A percentile compares a stretch with the other conserved stretches of the same genome.
Conservation (phyloP, 2,797 vertebrate genomes). For the Megalops cyprinoides region DNA sequence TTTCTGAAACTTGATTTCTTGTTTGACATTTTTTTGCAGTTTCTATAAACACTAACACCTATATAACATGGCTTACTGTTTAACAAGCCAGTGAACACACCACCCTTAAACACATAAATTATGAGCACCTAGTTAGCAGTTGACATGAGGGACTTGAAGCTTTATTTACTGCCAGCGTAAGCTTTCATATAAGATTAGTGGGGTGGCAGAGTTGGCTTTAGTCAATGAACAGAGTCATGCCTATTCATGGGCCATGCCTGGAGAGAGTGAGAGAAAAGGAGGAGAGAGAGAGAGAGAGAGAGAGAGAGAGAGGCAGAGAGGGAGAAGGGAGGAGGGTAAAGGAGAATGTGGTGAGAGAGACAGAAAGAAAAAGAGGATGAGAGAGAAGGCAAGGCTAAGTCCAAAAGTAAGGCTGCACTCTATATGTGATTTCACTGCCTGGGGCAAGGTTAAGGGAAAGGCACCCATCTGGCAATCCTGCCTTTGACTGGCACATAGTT, state of each 20-base stretch:
- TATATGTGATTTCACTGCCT: slow-evolving; percentile 78
- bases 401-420: slow-evolving; percentile 73
- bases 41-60: slow-evolving; percentile 85
- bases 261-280: slow-evolving; percentile 39
- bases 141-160: slow-evolving; percentile 69
- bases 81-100: slow-evolving; percentile 63
- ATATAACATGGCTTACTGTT: slow-evolving; percentile 74
- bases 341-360: background rate
- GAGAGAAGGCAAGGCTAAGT: slow-evolving; percentile 20
- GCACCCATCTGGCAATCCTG: slow-evolving; percentile 82
- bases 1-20: slow-evolving; percentile 72
- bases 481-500: slow-evolving; percentile 85
- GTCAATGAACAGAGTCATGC: slow-evolving; percentile 69
- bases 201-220: slow-evolving; percentile 67
- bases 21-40: slow-evolving; percentile 78
- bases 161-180: slow-evolving; percentile 72
- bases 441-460: slow-evolving; percentile 81
- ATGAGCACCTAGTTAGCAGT: slow-evolving; percentile 75
- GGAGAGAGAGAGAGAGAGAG: background rate
- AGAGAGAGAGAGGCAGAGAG: slow-evolving; percentile 21
- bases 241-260: slow-evolving; percentile 64
- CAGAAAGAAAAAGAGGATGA: slow-evolving; percentile 31
- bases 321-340: slow-evolving; percentile 40
- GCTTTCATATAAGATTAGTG: slow-evolving; percentile 78
- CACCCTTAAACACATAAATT: slow-evolving; percentile 74